These are phyloP conservation scores for Spodoptera litura DNA, from an alignment of 1,140 invertebrate species.

Conservation along the genomic window DNA sequence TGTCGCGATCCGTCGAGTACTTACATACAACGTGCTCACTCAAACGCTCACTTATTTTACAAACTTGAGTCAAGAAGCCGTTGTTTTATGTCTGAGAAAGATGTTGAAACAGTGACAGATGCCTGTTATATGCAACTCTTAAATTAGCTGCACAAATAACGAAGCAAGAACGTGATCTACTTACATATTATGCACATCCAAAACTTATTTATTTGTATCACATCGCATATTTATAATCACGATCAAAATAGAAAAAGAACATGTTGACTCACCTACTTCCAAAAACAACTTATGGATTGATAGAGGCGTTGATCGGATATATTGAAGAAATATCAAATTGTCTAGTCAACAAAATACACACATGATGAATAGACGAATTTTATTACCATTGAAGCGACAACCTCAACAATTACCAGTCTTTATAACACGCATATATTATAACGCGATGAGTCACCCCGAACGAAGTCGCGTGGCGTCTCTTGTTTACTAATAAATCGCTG, in stretches of 20 bases:
- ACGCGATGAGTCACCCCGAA: conserved; percentile 16
- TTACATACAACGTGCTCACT: conserved; percentile 18
- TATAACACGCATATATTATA: conserved; percentile 27
- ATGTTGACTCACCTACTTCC: too few relatives aligned
- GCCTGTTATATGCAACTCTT: conserved; percentile 29
- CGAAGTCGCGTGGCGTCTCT: conserved; percentile 34
- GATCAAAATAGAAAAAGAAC: too few relatives aligned
- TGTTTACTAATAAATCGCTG: conserved; percentile 47
- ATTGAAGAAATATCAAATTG: too few relatives aligned
- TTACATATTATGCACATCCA: not conserved
- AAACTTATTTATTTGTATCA: too few relatives aligned
- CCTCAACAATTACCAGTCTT: not conserved
- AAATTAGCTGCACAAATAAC: conserved; percentile 34
- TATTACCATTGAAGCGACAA: too few relatives aligned
- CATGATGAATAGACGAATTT: too few relatives aligned
- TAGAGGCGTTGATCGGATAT: too few relatives aligned
- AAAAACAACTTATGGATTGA: too few relatives aligned
- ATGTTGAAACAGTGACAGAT: conserved; percentile 38
- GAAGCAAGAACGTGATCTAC: not conserved
- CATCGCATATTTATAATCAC: too few relatives aligned
- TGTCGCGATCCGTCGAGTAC: conserved; percentile 22
- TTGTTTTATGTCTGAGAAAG: conserved; percentile 46
- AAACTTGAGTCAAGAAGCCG: conserved; percentile 12
- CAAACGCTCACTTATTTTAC: conserved; percentile 29
- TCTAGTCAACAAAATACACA: too few relatives aligned